Conservation (phyloP, 2,888 invertebrate genomes). For the Orthosia incerta region DNA sequence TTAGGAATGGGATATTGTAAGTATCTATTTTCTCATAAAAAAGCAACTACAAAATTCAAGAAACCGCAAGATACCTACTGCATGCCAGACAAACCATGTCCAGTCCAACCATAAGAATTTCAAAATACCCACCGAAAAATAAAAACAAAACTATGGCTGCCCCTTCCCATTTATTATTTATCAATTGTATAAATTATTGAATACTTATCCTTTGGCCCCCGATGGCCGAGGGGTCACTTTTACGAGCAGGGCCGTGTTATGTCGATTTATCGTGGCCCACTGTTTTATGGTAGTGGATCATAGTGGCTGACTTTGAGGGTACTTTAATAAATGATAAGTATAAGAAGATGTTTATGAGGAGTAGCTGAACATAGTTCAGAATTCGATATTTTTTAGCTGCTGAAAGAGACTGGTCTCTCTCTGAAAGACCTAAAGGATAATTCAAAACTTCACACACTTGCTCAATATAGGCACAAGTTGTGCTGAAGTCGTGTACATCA, state of each 20-base stretch:
- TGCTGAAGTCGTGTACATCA: too few relatives aligned
- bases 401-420: too few relatives aligned
- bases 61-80: background rate
- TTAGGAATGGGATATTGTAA: too few relatives aligned
- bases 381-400: too few relatives aligned
- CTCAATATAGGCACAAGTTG: too few relatives aligned
- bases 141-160: slow-evolving; percentile 77
- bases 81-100: slow-evolving; percentile 9
- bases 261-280: slow-evolving; percentile 71
- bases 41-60: background rate
- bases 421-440: too few relatives aligned
- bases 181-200: slow-evolving; percentile 90
- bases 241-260: slow-evolving; percentile 76
- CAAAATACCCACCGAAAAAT: slow-evolving; percentile 65
- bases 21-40: background rate
- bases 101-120: slow-evolving; percentile 37
- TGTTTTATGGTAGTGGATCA: slow-evolving; percentile 55
- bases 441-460: too few relatives aligned
- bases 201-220: slow-evolving; percentile 77
- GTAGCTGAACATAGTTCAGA: too few relatives aligned
- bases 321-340: slow-evolving; percentile 48
- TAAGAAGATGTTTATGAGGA: background rate
- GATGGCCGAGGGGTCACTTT: slow-evolving; percentile 79
- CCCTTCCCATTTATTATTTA: slow-evolving; percentile 86
- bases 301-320: slow-evolving; percentile 33